These are phyloP conservation scores for Dallia pectoralis DNA, from an alignment of 2,797 vertebrate genomes.

Conservation along the genomic window DNA sequence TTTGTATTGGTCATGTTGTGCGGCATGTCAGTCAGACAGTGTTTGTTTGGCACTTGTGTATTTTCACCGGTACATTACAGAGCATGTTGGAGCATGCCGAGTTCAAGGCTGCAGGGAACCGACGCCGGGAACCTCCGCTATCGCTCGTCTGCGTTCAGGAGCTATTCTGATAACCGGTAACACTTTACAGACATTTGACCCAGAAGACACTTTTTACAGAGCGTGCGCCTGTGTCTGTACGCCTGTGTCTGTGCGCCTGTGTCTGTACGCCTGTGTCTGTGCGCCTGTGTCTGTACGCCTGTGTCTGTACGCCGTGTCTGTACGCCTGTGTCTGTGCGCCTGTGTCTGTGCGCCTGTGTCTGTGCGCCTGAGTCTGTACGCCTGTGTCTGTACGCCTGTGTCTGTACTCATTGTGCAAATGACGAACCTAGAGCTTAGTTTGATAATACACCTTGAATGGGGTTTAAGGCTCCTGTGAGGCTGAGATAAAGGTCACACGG, in stretches of 20 bases:
- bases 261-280: too few relatives aligned
- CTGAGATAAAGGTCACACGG: slow-evolving; percentile 31
- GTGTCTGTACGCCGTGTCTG: too few relatives aligned
- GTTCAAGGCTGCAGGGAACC: slow-evolving; percentile 56
- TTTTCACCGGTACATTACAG: slow-evolving; percentile 68
- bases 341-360: too few relatives aligned
- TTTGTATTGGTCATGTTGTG: slow-evolving; percentile 60
- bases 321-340: too few relatives aligned
- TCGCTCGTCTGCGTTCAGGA: slow-evolving; percentile 60
- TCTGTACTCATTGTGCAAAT: slow-evolving; percentile 31
- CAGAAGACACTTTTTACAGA: background rate
- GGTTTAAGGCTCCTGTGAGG: slow-evolving; percentile 33
- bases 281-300: too few relatives aligned
- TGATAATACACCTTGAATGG: slow-evolving; percentile 36
- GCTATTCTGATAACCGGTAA: slow-evolving; percentile 43
- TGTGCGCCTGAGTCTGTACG: too few relatives aligned
- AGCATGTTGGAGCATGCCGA: slow-evolving; percentile 50
- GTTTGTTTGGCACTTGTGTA: slow-evolving; percentile 65
- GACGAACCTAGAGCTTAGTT: slow-evolving; percentile 19
- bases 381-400: slow-evolving; percentile 31
- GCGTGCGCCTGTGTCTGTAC: background rate
- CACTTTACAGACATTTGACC: background rate
- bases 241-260: too few relatives aligned
- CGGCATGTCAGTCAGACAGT: slow-evolving; percentile 64
- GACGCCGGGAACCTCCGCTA: slow-evolving; percentile 46